phyloP scores from a whole-genome alignment of 2,888 invertebrate species.

The Heteropelma amictum region DNA sequence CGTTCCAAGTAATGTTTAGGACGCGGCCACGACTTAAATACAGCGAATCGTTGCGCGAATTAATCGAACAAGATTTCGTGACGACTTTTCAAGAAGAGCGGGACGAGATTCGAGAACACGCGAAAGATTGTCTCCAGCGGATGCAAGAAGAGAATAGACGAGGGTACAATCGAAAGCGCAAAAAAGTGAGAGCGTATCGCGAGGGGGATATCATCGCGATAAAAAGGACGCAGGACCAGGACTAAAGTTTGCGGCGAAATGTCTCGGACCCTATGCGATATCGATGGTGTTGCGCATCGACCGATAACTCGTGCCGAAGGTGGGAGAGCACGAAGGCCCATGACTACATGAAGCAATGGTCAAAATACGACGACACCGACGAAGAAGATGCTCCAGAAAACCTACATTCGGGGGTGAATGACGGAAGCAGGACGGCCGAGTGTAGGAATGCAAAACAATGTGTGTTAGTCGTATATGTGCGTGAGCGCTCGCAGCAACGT shows the following conservation, averaged over 20 bases:
- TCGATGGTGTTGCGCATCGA: conserved; percentile 38
- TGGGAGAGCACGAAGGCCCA: conserved; percentile 49
- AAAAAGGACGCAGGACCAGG: conserved; percentile 55
- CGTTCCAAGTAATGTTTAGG: conserved; percentile 50
- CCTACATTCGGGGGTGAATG: conserved; percentile 27
- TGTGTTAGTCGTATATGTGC: too few species aligned
- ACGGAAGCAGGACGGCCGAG: conserved; percentile 23
- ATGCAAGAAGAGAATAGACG: conserved; percentile 50
- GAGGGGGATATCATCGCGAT: conserved; percentile 56
- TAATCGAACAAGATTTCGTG: conserved; percentile 52
- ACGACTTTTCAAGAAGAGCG: conserved; percentile 25
- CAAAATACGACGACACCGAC: background rate
- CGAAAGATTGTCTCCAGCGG: conserved; percentile 33
- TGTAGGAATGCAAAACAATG: conserved; percentile 17
- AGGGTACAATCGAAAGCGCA: conserved; percentile 42
- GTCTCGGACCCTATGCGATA: conserved; percentile 52
- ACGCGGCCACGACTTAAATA: conserved; percentile 17
- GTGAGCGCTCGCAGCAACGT: too few species aligned
- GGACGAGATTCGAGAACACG: conserved; percentile 38
- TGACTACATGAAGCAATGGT: conserved; percentile 53
- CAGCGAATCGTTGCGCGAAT: conserved; percentile 43
- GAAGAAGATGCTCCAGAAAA: background rate
- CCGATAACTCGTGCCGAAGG: conserved; percentile 41
- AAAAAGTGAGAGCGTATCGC: conserved; percentile 22
- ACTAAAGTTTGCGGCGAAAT: conserved; percentile 50